Evolutionary conservation across 2,888 invertebrate genomes (phyloP).

Genomic region (Tethea ocularis): DNA sequence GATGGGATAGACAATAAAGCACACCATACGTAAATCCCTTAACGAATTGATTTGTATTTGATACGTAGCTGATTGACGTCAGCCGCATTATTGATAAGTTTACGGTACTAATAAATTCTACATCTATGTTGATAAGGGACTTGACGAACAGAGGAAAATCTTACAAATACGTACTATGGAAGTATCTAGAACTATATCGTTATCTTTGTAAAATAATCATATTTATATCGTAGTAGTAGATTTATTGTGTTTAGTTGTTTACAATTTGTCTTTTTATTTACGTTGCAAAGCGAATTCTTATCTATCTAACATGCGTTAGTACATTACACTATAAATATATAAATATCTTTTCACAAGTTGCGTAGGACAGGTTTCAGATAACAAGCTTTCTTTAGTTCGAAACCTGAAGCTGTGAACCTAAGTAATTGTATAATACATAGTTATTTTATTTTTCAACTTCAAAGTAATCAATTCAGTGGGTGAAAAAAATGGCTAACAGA

Average conservation of each 20-base stretch:
- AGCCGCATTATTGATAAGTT: neutral
- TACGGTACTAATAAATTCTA: too few relatives aligned
- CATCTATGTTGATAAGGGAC: too few relatives aligned
- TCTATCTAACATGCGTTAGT: neutral
- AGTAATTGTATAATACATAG: too few relatives aligned
- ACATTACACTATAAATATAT: neutral
- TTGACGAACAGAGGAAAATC: neutral
- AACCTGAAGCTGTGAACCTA: too few relatives aligned
- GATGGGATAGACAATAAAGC: too few relatives aligned
- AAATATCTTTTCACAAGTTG: constrained; percentile 1
- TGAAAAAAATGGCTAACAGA: too few relatives aligned
- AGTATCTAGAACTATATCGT: neutral
- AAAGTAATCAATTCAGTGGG: too few relatives aligned
- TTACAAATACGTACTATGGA: neutral
- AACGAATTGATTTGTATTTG: neutral
- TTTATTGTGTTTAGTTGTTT: neutral
- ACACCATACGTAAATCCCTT: neutral
- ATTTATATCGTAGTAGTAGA: neutral
- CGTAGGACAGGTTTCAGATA: neutral
- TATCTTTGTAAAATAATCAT: neutral
- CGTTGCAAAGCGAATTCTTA: neutral
- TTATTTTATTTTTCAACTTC: too few relatives aligned
- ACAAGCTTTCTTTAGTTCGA: neutral
- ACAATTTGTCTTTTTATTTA: neutral
- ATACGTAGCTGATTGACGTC: neutral